phyloP scores from a whole-genome alignment of 1,140 invertebrate genomes.

The Ceratitis capitata region DNA sequence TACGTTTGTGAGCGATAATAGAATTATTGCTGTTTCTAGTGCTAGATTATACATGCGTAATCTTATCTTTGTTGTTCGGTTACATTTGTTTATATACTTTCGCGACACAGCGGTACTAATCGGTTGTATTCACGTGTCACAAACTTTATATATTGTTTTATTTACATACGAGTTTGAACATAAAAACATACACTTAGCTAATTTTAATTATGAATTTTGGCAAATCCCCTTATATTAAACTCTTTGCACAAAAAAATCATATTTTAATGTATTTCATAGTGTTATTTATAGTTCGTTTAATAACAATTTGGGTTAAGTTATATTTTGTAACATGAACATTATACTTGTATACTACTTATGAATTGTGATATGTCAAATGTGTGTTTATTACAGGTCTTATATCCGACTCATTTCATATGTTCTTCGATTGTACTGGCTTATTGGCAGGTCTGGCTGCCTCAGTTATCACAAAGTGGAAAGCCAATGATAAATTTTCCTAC shows the following conservation, averaged over 20 bases:
- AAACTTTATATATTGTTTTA: too few species aligned
- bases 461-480: constrained; percentile 91
- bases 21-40: not conserved
- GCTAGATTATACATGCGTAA: not conserved
- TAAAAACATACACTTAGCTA: too few species aligned
- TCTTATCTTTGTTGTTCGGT: not conserved
- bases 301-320: too few species aligned
- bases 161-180: too few species aligned
- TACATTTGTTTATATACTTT: not conserved
- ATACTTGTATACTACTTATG: too few species aligned
- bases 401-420: constrained; percentile 99
- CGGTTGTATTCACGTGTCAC: not conserved
- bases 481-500: constrained; percentile 93
- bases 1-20: not conserved
- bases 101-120: not conserved
- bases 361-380: too few species aligned
- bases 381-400: constrained; percentile 81
- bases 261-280: too few species aligned
- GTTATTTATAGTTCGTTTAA: too few species aligned
- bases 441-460: constrained; percentile 92
- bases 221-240: too few species aligned
- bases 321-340: too few species aligned
- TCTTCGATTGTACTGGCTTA: constrained; percentile 97
- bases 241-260: too few species aligned
- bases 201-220: too few species aligned